phyloP scores from a whole-genome alignment of 2,888 invertebrate genomes.

The Cryptus viduatorius region DNA sequence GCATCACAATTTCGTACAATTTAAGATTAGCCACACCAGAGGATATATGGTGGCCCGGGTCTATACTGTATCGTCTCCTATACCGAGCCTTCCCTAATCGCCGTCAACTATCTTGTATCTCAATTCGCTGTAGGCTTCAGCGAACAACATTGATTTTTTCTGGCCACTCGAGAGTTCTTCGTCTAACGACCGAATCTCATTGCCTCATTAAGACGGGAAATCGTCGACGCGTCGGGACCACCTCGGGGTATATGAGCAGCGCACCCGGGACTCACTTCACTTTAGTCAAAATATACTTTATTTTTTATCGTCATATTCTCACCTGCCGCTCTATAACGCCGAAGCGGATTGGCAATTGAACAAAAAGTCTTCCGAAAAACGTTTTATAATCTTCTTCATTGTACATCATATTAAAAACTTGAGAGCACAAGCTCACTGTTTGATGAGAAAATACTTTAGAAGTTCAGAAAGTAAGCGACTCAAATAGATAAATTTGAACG shows the following conservation, averaged over 20 bases:
- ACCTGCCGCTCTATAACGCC: conserved; percentile 1
- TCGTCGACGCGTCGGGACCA: conserved; percentile 46
- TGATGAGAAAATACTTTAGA: not conserved
- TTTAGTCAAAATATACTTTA: conserved; percentile 6
- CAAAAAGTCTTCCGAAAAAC: not conserved
- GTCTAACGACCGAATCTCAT: conserved; percentile 71
- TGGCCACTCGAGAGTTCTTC: conserved; percentile 53
- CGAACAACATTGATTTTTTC: conserved; percentile 77
- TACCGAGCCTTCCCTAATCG: conserved; percentile 58
- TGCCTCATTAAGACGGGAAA: conserved; percentile 63
- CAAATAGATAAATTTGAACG: conserved; percentile 6
- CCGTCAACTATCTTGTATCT: conserved; percentile 75
- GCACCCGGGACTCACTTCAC: conserved; percentile 11
- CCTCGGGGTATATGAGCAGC: conserved; percentile 28
- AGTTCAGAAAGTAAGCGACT: not conserved
- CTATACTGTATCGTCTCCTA: conserved; percentile 14
- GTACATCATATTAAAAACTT: not conserved
- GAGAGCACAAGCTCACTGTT: not conserved
- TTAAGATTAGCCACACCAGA: conserved; percentile 77
- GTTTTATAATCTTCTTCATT: not conserved
- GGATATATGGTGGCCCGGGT: conserved; percentile 51
- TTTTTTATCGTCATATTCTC: conserved; percentile 11
- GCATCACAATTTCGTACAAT: conserved; percentile 73
- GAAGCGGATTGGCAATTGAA: not conserved
- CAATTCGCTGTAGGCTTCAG: conserved; percentile 74